These are phyloP conservation scores for Epinephelus fuscoguttatus DNA, from an alignment of 2,113 vertebrate genomes.

Conservation along the genomic window DNA sequence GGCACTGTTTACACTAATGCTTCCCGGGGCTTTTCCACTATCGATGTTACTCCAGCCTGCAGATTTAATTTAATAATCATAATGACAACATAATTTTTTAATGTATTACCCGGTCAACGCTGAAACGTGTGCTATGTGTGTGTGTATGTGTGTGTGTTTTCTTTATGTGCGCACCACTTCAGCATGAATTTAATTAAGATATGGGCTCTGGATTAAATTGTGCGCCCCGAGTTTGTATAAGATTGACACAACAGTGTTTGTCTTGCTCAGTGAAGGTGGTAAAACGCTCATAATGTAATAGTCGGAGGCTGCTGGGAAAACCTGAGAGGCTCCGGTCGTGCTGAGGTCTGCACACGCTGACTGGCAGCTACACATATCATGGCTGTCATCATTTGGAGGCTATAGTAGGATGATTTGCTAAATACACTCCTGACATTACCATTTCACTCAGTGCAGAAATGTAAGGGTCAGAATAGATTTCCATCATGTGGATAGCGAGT, in stretches of 20 bases:
- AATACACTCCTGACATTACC: constrained; percentile 58
- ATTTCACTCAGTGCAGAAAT: constrained; percentile 46
- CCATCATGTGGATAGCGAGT: constrained; percentile 40
- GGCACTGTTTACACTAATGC: constrained; percentile 38
- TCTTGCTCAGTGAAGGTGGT: constrained; percentile 34
- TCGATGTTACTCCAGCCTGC: constrained; percentile 5
- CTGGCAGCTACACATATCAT: constrained; percentile 57
- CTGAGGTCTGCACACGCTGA: constrained; percentile 9
- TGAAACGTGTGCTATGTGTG: background rate
- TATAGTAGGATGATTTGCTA: constrained; percentile 40
- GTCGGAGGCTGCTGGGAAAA: constrained; percentile 37
- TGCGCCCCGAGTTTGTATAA: background rate
- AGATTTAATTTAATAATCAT: constrained; percentile 38
- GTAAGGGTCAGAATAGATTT: constrained; percentile 55
- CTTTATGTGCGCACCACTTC: background rate
- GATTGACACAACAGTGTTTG: constrained; percentile 31
- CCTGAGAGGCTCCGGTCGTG: constrained; percentile 37
- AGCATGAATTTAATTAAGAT: constrained; percentile 26
- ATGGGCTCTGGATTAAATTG: constrained; percentile 24
- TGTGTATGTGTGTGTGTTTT: background rate
- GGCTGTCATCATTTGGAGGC: constrained; percentile 55
- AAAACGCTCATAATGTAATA: constrained; percentile 49
- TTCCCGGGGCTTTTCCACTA: constrained; percentile 28
- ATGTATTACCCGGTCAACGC: background rate
- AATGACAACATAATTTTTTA: constrained; percentile 10